phyloP scores from a whole-genome alignment of 2,113 vertebrate species.

The Heloderma charlesbogerti region DNA sequence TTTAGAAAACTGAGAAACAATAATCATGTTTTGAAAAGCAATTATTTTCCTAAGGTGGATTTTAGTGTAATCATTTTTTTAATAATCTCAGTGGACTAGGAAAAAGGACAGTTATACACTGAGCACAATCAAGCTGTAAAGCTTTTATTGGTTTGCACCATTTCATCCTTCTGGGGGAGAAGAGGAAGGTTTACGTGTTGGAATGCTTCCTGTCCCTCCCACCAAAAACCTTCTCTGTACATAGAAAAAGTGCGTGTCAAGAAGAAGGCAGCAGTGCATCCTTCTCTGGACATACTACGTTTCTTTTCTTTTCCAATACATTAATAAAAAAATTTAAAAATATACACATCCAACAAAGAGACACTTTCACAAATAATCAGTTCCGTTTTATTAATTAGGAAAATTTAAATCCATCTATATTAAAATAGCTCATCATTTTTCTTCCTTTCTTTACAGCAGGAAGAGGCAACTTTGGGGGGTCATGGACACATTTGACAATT shows the following conservation, averaged over 20 bases:
- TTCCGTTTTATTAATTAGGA: neutral
- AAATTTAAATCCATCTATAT: neutral
- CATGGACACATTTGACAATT: too few species aligned
- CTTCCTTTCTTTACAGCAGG: neutral
- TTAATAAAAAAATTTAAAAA: neutral
- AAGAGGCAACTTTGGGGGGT: too few species aligned
- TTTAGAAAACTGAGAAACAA: slow-evolving; percentile 13
- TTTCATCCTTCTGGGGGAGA: slow-evolving; percentile 46
- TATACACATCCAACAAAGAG: neutral
- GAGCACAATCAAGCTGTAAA: neutral
- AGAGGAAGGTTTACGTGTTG: neutral
- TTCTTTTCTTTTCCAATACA: neutral
- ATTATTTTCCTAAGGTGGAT: neutral
- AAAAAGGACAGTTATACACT: slow-evolving; percentile 62
- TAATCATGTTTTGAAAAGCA: slow-evolving; percentile 40
- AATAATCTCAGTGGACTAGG: slow-evolving; percentile 61
- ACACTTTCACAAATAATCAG: neutral
- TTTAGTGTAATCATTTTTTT: neutral
- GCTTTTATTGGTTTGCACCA: neutral
- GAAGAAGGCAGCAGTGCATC: neutral
- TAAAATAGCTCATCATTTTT: neutral
- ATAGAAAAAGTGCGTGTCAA: neutral
- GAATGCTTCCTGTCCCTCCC: too few species aligned
- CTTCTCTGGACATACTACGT: neutral
- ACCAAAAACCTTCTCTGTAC: neutral